These are phyloP conservation scores for Ptychobarbus kaznakovi DNA, from an alignment of 2,797 vertebrate species.

Conservation along the genomic window DNA sequence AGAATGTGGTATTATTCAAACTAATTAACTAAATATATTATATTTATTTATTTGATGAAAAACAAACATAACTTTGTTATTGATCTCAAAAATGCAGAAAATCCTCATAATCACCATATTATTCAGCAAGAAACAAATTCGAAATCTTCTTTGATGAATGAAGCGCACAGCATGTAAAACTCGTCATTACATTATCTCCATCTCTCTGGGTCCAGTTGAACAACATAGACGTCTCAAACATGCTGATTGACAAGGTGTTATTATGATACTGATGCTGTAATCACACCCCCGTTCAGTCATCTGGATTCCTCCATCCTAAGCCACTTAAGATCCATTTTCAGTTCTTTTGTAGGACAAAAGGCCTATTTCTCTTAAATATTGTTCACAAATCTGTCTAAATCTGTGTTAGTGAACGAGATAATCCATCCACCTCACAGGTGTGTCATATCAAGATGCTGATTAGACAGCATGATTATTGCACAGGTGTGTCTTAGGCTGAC, in stretches of 20 bases:
- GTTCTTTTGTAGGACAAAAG: not conserved
- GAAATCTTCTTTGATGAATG: not conserved
- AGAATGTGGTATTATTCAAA: not conserved
- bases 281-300: not conserved
- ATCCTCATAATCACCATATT: not conserved
- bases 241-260: slow-evolving; percentile 6
- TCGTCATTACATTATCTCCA: not conserved
- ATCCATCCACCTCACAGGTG: too few species aligned
- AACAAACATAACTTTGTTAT: not conserved
- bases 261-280: not conserved
- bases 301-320: not conserved
- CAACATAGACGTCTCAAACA: not conserved
- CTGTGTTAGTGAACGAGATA: too few species aligned
- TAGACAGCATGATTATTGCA: too few species aligned
- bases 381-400: too few species aligned
- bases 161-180: not conserved
- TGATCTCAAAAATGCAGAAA: not conserved
- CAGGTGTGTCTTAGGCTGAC: too few species aligned
- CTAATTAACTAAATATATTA: not conserved
- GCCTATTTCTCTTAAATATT: too few species aligned
- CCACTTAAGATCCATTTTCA: slow-evolving; percentile 21
- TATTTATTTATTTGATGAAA: not conserved
- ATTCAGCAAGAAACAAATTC: not conserved
- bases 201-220: not conserved
- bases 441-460: too few species aligned